Evolutionary conservation across 2,888 invertebrate genomes (phyloP).

Genomic region (Notodonta dromedarius): DNA sequence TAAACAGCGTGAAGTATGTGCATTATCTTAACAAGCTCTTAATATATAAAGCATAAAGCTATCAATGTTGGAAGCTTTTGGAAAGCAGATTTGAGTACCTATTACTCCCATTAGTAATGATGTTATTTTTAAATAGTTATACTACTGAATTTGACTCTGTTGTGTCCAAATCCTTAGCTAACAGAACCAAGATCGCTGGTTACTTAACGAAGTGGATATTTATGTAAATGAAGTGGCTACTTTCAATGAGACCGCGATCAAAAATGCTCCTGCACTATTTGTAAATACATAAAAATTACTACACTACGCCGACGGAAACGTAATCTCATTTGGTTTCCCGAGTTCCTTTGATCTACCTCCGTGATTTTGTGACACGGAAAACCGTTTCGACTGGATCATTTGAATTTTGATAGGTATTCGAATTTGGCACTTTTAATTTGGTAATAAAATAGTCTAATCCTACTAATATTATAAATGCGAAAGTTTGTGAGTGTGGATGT

Average conservation of each 20-base stretch:
- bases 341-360: slow-evolving; percentile 10
- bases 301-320: slow-evolving; percentile 26
- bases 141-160: slow-evolving; percentile 12
- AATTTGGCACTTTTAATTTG: neutral
- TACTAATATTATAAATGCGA: no score
- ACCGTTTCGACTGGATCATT: slow-evolving; percentile 5
- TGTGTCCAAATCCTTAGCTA: slow-evolving; percentile 38
- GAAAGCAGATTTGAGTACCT: neutral
- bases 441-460: no score
- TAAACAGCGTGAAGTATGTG: slow-evolving; percentile 13
- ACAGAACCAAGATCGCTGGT: slow-evolving; percentile 31
- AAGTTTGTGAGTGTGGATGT: no score
- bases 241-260: slow-evolving; percentile 34
- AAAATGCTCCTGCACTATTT: slow-evolving; percentile 30
- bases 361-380: slow-evolving; percentile 14
- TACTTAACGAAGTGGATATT: slow-evolving; percentile 50
- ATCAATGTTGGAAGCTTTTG: neutral
- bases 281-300: slow-evolving; percentile 31
- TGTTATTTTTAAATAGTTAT: neutral
- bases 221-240: slow-evolving; percentile 44
- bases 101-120: neutral
- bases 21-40: neutral
- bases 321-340: slow-evolving; percentile 25
- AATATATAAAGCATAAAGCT: neutral
- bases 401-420: slow-evolving; percentile 6